Evolutionary conservation across 1,140 invertebrate genomes (phyloP), one percentile per base, ranked within the genome.

Genomic region (Lethocerus indicus): DNA sequence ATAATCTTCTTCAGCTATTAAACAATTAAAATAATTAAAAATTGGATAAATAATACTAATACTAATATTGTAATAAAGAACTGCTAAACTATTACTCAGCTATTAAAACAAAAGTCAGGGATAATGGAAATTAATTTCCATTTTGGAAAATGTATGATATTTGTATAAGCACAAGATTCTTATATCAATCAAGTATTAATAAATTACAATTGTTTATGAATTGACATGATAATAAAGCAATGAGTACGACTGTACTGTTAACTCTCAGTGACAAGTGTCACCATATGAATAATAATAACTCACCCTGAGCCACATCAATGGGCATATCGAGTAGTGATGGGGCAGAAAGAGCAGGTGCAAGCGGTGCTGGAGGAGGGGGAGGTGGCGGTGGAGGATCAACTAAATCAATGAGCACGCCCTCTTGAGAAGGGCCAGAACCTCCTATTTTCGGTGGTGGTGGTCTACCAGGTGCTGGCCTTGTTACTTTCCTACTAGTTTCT

Each of bases 361-460:
- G 20, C 4, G 3, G 23, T 5, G 7, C 9, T 21, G 21, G 4
- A 29, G n/a, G 7, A n/a, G 26, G 39, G 25, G 16, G 26, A 27
- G 27, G 40, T 5, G 29, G 23, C 1, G 41, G 42, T 13, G 26
- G 20, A 2, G 29, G 16, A 20, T 26, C 18, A 9, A 9, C 39
- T 18, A 40, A 25, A 40, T 67, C 68, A 48, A 67, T 49, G 23
- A 50, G 32, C 29, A 53, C 50, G 3, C 32, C 29, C 12, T 32
- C 50, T 9, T 32, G n/a, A 1, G 32, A 18, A 12, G 41, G 12
- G n/a, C n/a, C n/a, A n/a, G n/a, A n/a, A n/a, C n/a, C n/a, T n/a
- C n/a, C n/a, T n/a, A n/a, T n/a, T 47, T 21, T 55, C 49, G 49
- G 42, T 44, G 42, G 42, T 9, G 55, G 57, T 26, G 58, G 58